Evolutionary conservation across 2,797 vertebrate genomes (phyloP).

Genomic region (Spinus pinus): DNA sequence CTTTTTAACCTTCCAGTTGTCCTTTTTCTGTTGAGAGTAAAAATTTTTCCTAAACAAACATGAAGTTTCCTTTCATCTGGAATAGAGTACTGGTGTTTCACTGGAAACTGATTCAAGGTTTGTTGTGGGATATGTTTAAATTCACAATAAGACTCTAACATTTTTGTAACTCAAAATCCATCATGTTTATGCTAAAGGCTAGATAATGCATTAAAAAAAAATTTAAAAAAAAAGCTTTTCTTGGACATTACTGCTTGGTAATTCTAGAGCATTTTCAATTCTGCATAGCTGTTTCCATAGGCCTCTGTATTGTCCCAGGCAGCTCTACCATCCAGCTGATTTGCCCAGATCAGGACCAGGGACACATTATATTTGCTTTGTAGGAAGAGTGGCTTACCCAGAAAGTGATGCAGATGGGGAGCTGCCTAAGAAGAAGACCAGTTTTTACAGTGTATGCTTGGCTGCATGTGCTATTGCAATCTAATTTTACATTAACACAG

Average conservation of each 20-base stretch:
- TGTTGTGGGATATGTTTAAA: neutral
- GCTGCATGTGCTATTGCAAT: neutral
- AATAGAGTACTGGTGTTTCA: neutral
- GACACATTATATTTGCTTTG: neutral
- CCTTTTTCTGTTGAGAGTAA: neutral
- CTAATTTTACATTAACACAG: neutral
- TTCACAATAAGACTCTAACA: neutral
- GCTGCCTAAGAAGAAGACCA: neutral
- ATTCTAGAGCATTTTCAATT: neutral
- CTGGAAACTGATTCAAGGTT: neutral
- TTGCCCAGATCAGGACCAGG: neutral
- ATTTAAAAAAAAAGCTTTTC: neutral
- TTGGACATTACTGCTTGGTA: neutral
- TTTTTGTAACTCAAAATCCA: neutral
- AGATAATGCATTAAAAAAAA: neutral
- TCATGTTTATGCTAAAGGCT: neutral
- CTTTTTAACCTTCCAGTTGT: neutral
- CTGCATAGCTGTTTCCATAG: neutral
- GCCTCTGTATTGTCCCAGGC: neutral
- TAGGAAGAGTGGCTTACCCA: neutral
- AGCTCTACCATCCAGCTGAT: neutral
- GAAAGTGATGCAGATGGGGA: neutral
- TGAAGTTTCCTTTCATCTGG: neutral
- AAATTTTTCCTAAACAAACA: neutral
- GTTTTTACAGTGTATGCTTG: neutral